Percentiles rank a stretch among this genome's conserved stretches.
Evolutionary conservation across 1,140 invertebrate genomes (phyloP).

Genomic region (Nasonia vitripennis): DNA sequence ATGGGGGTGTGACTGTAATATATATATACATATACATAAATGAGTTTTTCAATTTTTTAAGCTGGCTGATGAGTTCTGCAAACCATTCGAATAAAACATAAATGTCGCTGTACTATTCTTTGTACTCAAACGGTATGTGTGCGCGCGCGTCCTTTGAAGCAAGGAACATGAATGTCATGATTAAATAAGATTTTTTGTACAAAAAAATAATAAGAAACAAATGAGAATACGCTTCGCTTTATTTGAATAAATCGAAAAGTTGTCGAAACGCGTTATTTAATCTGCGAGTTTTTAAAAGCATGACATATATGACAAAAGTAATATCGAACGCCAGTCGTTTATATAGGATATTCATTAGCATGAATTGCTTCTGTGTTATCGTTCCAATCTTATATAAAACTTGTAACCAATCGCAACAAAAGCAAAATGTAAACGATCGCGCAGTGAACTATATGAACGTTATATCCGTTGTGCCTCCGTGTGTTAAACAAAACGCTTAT

Average conservation of each 20-base stretch:
- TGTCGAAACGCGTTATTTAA: slow-evolving; percentile 42
- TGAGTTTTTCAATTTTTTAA: slow-evolving; percentile 55
- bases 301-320: slow-evolving; percentile 51
- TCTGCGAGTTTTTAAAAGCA: slow-evolving; percentile 46
- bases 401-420: slow-evolving; percentile 53
- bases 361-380: slow-evolving; percentile 51
- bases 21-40: slow-evolving; percentile 49
- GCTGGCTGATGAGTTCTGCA: slow-evolving; percentile 49
- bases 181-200: slow-evolving; percentile 51
- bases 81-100: slow-evolving; percentile 43
- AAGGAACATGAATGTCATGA: slow-evolving; percentile 36
- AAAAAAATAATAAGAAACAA: slow-evolving; percentile 42
- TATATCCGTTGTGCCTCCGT: slow-evolving; percentile 67
- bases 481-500: slow-evolving; percentile 60
- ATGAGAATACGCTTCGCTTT: slow-evolving; percentile 40
- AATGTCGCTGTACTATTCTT: slow-evolving; percentile 50
- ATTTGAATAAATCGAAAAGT: slow-evolving; percentile 23
- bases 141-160: slow-evolving; percentile 22
- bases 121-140: slow-evolving; percentile 32
- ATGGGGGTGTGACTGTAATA: slow-evolving; percentile 51
- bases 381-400: slow-evolving; percentile 53
- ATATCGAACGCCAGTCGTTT: slow-evolving; percentile 51
- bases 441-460: slow-evolving; percentile 62
- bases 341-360: slow-evolving; percentile 47
- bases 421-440: slow-evolving; percentile 62